Evolutionary conservation across 2,888 invertebrate genomes (phyloP), one percentile per base, ranked within the genome.

Genomic region (Amblyteles armatorius): DNA sequence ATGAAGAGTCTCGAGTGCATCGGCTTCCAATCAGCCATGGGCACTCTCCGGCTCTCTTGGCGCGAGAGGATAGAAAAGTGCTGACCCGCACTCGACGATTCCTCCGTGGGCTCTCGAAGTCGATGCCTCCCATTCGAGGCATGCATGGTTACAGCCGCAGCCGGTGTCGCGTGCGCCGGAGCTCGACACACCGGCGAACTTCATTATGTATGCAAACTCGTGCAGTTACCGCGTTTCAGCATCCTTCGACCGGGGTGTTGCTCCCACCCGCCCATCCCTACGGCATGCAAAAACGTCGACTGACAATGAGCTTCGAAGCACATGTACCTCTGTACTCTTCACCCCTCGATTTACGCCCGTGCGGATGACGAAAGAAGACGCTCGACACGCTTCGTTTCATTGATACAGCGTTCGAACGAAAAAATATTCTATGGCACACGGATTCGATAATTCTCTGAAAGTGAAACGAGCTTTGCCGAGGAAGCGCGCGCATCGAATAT

Each of bases 171-270:
- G 68, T 82, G 79, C 72, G 52, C 48, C 71, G 77, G 79, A 85
- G 77, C 76, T 77, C 82, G 67, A 60, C 77, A 68, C 67, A 79
- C 72, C 82, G 36, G n/a, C n/a, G 13, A 63, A 40, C 60, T 85
- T 60, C 71, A 85, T 82, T 74, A 83, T 79, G 85, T 76, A 86
- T 85, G 84, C 65, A 87, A 83, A 84, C 79, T 76, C 77, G 73
- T 81, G 81, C 78, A 84, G 68, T 77, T 73, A 79, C 80, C 74
- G 26, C 76, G 67, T 79, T 79, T 67, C 79, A 82, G 57, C 72
- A 72, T 77, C 82, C 52, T 77, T 79, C 79, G 55, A 50, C 19
- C 65, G 33, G 33, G 19, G 22, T 65, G 76, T 74, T 9, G n/a
- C 50, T 40, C 40, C n/a, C 60, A 22, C 33, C 19, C 36, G 48